Percentiles rank a stretch among this genome's conserved stretches.
Evolutionary conservation across 92 coral and sea anemone species (phyloP).

Genomic region (Porites divaricata): DNA sequence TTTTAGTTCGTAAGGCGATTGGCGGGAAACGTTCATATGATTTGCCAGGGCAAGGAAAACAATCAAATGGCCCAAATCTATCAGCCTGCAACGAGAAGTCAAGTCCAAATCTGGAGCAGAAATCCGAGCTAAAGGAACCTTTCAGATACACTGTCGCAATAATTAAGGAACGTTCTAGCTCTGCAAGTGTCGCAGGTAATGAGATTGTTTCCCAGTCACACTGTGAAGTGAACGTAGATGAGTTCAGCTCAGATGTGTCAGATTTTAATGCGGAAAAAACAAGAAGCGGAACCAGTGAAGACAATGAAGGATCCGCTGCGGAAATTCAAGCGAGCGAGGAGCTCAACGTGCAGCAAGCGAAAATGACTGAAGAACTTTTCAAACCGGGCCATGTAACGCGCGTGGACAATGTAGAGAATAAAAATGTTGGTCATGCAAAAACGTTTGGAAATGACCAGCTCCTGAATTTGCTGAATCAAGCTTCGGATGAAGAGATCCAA

Average conservation of each 20-base stretch:
- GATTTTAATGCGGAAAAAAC: conserved; percentile 6
- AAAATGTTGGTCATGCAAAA: conserved; percentile 40
- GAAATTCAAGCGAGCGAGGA: background rate
- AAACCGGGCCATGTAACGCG: conserved; percentile 4
- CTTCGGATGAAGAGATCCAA: conserved; percentile 65
- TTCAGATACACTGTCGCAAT: background rate
- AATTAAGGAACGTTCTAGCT: background rate
- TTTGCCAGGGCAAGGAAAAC: conserved; percentile 15
- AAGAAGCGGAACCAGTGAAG: background rate
- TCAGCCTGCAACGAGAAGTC: background rate
- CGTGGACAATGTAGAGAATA: background rate
- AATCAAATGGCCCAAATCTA: background rate
- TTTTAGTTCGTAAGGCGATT: conserved; percentile 28
- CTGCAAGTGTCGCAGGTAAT: background rate
- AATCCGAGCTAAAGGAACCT: background rate
- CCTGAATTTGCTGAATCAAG: conserved; percentile 6
- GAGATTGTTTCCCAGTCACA: conserved; percentile 27
- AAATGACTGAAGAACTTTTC: background rate
- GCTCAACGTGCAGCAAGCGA: background rate
- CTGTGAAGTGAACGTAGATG: background rate
- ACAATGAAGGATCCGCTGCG: background rate
- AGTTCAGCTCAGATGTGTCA: background rate
- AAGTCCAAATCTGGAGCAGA: background rate
- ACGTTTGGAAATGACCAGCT: conserved; percentile 20
- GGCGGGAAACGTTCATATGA: conserved; percentile 28